A percentile compares a stretch with the other conserved stretches of the same genome.
Conservation (phyloP, 2,888 invertebrate species). For the Phyto melanocephala region DNA sequence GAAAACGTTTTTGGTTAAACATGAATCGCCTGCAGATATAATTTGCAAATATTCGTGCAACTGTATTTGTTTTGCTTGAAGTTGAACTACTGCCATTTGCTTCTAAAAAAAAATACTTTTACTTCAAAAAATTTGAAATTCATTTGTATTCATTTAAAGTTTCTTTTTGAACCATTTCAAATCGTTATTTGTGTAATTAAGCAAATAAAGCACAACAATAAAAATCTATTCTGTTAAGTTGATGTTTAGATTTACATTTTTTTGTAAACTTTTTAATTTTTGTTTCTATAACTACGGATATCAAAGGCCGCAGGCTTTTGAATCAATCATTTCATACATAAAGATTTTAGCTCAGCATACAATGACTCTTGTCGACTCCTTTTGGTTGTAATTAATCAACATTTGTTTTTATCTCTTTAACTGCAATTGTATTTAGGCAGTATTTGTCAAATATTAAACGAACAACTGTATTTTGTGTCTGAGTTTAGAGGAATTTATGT, state of each 20-base stretch:
- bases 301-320: slow-evolving; percentile 31
- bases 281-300: not conserved
- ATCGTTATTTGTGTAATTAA: slow-evolving; percentile 22
- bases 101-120: slow-evolving; percentile 23
- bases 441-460: slow-evolving; percentile 53
- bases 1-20: not conserved
- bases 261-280: not conserved
- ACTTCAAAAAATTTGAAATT: not conserved
- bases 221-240: no score
- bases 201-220: not conserved
- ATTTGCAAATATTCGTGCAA: slow-evolving; percentile 26
- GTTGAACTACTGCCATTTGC: not conserved
- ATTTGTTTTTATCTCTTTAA: slow-evolving; percentile 17
- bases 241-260: not conserved
- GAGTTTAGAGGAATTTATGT: slow-evolving; percentile 15
- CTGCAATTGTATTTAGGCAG: slow-evolving; percentile 25
- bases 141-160: not conserved
- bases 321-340: slow-evolving; percentile 50
- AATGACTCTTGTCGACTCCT: not conserved
- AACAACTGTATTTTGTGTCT: slow-evolving; percentile 45
- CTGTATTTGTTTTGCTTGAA: not conserved
- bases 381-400: not conserved
- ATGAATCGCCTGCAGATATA: slow-evolving; percentile 22
- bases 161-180: no score
- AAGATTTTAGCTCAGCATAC: slow-evolving; percentile 10